Percentiles rank a stretch among this genome's conserved stretches.
These are phyloP conservation scores for Chrysopa pallens DNA, from an alignment of 1,140 invertebrate species.

Conservation along the genomic window DNA sequence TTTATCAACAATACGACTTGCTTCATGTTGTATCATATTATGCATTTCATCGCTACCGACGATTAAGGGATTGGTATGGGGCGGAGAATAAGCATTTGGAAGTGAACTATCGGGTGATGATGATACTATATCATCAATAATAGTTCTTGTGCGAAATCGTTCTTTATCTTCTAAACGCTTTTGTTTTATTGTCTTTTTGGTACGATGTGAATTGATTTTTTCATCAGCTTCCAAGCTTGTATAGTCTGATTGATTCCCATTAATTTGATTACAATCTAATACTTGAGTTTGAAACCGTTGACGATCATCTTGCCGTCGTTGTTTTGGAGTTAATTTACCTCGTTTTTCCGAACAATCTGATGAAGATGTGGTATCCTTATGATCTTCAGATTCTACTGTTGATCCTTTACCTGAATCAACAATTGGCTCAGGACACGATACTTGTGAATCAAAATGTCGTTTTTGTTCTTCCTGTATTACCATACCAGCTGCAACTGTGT, in stretches of 20 bases:
- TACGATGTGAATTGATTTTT: not conserved
- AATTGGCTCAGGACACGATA: constrained; percentile 17
- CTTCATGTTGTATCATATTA: constrained; percentile 30
- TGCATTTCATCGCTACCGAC: constrained; percentile 27
- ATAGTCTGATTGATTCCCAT: not conserved
- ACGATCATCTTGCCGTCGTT: constrained; percentile 43
- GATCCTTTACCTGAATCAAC: constrained; percentile 6
- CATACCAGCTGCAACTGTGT: constrained; percentile 46
- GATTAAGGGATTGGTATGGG: constrained; percentile 7
- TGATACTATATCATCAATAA: constrained; percentile 29
- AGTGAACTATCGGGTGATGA: constrained; percentile 9
- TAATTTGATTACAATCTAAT: constrained; percentile 15
- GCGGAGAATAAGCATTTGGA: constrained; percentile 3
- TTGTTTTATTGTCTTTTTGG: constrained; percentile 29
- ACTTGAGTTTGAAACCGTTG: constrained; percentile 53
- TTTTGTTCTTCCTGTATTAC: constrained; percentile 19
- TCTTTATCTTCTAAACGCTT: constrained; percentile 38
- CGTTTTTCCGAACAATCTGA: not conserved
- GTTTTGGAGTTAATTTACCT: constrained; percentile 39
- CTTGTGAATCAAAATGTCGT: constrained; percentile 20
- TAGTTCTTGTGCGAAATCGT: constrained; percentile 40
- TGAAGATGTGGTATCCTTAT: constrained; percentile 13
- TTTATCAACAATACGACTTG: constrained; percentile 31
- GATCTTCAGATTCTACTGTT: constrained; percentile 15
- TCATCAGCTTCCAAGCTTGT: not conserved